A percentile compares a stretch with the other conserved stretches of the same genome.
Conservation (phyloP, 2,113 vertebrate genomes). For the Ailuropoda melanoleuca region DNA sequence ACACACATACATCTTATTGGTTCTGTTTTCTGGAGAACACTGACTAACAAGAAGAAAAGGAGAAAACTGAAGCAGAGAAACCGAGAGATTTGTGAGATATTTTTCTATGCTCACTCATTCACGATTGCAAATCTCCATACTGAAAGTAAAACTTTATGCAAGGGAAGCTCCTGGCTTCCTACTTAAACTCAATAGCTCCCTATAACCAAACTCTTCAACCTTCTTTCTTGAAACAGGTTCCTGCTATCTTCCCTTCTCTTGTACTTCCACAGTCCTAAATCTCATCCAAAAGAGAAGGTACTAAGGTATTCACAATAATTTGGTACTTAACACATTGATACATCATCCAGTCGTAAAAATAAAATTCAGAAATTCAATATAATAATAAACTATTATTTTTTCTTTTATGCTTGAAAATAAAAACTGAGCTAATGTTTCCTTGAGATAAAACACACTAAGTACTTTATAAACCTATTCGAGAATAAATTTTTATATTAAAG, state of each 20-base stretch:
- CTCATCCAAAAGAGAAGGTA: not conserved
- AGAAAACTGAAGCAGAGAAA: not conserved
- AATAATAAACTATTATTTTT: not conserved
- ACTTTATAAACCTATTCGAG: not conserved
- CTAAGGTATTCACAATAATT: not conserved
- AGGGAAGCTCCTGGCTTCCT: not conserved
- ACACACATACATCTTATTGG: not conserved
- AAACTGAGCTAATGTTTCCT: not conserved
- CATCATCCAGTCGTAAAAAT: not conserved
- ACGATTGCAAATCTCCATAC: not conserved
- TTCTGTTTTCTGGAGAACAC: not conserved
- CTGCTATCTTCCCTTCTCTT: not conserved
- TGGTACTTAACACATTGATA: not conserved
- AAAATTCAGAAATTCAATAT: not conserved
- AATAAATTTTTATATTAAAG: not conserved
- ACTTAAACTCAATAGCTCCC: not conserved
- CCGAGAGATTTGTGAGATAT: not conserved
- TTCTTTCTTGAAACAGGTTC: not conserved
- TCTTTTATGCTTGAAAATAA: slow-evolving; percentile 1
- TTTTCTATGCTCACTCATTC: not conserved
- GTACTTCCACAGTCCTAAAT: not conserved
- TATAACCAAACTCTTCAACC: not conserved
- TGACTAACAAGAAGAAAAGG: not conserved
- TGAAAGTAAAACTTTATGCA: not conserved
- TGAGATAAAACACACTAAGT: not conserved